Evolutionary conservation across 1,140 invertebrate genomes (phyloP).

Genomic region (Globodera rostochiensis): DNA sequence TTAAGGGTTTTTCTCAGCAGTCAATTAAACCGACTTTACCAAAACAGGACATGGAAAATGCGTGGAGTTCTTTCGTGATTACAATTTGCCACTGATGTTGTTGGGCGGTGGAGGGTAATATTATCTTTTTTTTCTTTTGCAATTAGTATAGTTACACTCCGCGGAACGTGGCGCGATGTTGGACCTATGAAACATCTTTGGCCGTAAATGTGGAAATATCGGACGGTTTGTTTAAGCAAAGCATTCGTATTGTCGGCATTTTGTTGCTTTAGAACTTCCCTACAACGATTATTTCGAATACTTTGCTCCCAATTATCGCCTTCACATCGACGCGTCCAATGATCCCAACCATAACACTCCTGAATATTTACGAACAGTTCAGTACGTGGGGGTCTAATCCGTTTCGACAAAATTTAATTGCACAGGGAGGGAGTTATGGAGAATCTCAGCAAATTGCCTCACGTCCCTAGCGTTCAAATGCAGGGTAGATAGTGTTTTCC

Average conservation of each 20-base stretch:
- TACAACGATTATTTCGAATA: conserved; percentile 99
- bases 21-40: conserved; percentile 40
- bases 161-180: conserved; percentile 94
- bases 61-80: conserved; percentile 95
- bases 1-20: conserved; percentile 78
- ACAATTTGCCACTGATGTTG: conserved; percentile 89
- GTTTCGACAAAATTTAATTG: conserved; percentile 26
- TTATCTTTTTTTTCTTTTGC: neutral
- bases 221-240: conserved; percentile 72
- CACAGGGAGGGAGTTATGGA: conserved; percentile 93
- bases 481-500: conserved; percentile 70
- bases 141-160: conserved; percentile 77
- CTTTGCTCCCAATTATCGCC: conserved; percentile 77
- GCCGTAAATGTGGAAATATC: conserved; percentile 92
- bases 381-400: conserved; percentile 26
- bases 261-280: conserved; percentile 77
- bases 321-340: conserved; percentile 97
- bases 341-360: conserved; percentile 98
- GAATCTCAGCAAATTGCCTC: conserved; percentile 93
- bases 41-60: conserved; percentile 84
- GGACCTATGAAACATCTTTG: conserved; percentile 97
- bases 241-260: neutral
- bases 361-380: conserved; percentile 82
- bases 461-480: conserved; percentile 96
- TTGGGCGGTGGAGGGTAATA: conserved; percentile 84